Evolutionary conservation across 2,888 invertebrate genomes (phyloP).

Genomic region (Allolobophora icterica): DNA sequence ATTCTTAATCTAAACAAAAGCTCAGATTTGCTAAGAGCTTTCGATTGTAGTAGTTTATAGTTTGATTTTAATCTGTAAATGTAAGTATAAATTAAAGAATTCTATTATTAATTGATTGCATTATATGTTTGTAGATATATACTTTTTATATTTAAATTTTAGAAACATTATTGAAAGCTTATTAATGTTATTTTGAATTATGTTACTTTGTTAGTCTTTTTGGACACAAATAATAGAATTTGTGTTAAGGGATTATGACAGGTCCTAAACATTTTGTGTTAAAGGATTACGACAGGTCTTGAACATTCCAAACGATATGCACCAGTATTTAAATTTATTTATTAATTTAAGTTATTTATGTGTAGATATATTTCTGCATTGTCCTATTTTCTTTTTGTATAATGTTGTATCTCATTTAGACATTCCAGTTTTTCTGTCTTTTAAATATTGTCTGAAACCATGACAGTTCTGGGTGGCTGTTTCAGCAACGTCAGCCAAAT

Average conservation of each 20-base stretch:
- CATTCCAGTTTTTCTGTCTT: not conserved
- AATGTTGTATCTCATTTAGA: not conserved
- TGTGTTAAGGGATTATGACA: not conserved
- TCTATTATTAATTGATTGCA: not conserved
- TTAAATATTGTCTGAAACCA: not conserved
- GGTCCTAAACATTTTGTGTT: not conserved
- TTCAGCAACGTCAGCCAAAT: not conserved
- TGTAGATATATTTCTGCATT: not conserved
- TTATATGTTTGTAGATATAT: not conserved
- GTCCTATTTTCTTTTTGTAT: not conserved
- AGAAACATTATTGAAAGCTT: not conserved
- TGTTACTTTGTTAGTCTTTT: not conserved
- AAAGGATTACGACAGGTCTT: not conserved
- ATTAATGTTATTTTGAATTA: not conserved
- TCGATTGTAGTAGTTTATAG: not conserved
- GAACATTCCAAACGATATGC: slow-evolving; percentile 17
- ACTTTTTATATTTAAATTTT: slow-evolving; percentile 4
- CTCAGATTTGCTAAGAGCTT: too few relatives aligned
- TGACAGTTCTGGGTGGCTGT: not conserved
- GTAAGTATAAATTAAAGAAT: not conserved
- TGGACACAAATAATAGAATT: not conserved
- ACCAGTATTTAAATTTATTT: slow-evolving; percentile 17
- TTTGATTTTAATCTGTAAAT: not conserved
- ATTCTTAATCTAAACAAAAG: too few relatives aligned
- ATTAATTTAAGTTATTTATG: not conserved